A percentile compares a stretch with the other conserved stretches of the same genome.
These are phyloP conservation scores for Urosaurus nigricauda DNA, from an alignment of 2,797 vertebrate genomes.

Conservation along the genomic window DNA sequence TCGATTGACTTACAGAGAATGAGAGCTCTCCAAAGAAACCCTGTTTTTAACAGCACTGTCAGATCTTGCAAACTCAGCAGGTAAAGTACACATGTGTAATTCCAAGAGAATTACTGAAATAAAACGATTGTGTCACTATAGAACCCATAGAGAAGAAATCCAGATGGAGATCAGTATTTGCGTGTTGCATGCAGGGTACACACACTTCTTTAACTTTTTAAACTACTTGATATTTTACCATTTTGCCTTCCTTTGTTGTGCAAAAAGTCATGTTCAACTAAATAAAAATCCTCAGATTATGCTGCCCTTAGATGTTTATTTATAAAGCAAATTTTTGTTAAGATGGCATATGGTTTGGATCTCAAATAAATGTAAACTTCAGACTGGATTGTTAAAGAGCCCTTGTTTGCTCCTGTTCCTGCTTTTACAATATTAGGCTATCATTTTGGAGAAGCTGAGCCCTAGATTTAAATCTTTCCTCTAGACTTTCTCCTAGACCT, in stretches of 20 bases:
- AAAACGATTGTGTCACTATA: neutral
- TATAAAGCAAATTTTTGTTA: neutral
- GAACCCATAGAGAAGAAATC: neutral
- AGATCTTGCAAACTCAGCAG: neutral
- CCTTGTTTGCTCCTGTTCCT: neutral
- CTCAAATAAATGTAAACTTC: neutral
- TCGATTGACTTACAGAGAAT: too few relatives aligned
- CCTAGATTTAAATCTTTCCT: neutral
- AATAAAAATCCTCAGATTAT: neutral
- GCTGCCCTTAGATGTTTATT: neutral
- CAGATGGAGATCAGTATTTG: accelerated
- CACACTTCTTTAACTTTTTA: neutral
- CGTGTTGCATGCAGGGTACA: neutral
- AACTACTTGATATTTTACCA: neutral
- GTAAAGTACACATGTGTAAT: neutral
- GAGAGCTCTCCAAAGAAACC: too few relatives aligned
- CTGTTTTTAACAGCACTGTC: too few relatives aligned
- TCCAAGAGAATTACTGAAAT: neutral
- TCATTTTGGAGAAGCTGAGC: neutral
- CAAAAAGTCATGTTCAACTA: neutral
- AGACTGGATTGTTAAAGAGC: neutral
- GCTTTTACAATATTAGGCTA: neutral
- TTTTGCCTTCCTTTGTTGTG: neutral
- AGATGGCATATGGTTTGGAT: neutral
- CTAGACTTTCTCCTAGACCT: neutral